These are phyloP conservation scores for Pardalotus punctatus DNA, from an alignment of 2,113 vertebrate species.

Conservation along the genomic window DNA sequence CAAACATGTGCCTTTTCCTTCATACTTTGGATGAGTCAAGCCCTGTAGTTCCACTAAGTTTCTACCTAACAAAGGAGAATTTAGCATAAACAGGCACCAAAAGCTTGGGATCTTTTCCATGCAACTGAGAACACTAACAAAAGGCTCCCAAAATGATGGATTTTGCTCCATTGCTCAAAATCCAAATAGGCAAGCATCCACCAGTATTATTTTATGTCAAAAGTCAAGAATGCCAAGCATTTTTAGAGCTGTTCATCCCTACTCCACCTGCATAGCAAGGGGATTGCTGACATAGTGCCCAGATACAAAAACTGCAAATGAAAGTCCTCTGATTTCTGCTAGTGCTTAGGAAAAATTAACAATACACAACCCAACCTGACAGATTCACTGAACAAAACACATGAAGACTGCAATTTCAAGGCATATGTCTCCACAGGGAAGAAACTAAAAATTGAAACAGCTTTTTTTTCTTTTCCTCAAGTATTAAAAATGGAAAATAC, in stretches of 20 bases:
- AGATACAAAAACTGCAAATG: background rate
- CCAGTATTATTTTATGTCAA: background rate
- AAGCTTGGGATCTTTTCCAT: background rate
- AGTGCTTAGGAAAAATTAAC: background rate
- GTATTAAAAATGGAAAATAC: constrained; percentile 22
- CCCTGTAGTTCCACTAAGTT: background rate
- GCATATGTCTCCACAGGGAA: background rate
- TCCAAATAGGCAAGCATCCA: background rate
- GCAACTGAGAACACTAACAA: background rate
- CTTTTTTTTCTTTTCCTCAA: background rate
- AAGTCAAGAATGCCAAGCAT: background rate
- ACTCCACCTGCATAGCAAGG: background rate
- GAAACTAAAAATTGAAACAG: background rate
- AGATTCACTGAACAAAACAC: constrained; percentile 7
- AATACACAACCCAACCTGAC: background rate
- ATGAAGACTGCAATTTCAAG: background rate
- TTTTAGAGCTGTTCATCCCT: background rate
- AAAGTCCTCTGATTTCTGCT: background rate
- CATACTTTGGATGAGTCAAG: background rate
- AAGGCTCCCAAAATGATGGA: background rate
- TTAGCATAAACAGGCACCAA: background rate
- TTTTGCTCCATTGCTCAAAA: background rate
- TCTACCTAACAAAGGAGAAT: background rate
- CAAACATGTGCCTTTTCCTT: background rate
- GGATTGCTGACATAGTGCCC: background rate